Evolutionary conservation across 2,888 invertebrate species (phyloP).

Genomic region (Ormyrus nitidulus): DNA sequence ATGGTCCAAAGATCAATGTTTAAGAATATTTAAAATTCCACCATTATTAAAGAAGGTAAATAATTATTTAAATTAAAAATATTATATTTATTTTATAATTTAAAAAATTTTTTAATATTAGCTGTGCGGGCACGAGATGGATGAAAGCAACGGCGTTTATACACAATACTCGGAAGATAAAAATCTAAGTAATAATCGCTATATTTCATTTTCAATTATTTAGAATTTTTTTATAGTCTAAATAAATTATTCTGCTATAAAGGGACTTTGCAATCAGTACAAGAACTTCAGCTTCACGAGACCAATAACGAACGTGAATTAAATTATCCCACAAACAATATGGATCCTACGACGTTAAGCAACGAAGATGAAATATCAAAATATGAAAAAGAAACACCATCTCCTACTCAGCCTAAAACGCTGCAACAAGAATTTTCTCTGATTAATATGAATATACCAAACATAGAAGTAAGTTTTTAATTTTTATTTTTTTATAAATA

Average conservation of each 20-base stretch:
- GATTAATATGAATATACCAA: slow-evolving; percentile 85
- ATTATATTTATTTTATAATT: slow-evolving; percentile 11
- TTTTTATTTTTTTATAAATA: slow-evolving; percentile 2
- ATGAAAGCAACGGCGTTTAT: slow-evolving; percentile 72
- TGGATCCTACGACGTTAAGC: slow-evolving; percentile 63
- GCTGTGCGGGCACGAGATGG: slow-evolving; percentile 85
- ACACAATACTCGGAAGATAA: slow-evolving; percentile 72
- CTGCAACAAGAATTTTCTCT: slow-evolving; percentile 87
- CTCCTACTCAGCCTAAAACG: slow-evolving; percentile 78
- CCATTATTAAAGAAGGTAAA: slow-evolving; percentile 85
- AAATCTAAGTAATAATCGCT: slow-evolving; percentile 66
- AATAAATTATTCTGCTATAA: slow-evolving; percentile 20
- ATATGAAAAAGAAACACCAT: slow-evolving; percentile 68
- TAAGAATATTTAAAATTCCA: slow-evolving; percentile 94
- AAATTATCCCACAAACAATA: slow-evolving; percentile 65
- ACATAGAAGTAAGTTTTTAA: slow-evolving; percentile 78
- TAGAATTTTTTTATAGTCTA: background rate
- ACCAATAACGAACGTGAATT: slow-evolving; percentile 68
- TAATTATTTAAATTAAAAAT: slow-evolving; percentile 10
- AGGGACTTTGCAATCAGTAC: slow-evolving; percentile 70
- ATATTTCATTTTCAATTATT: background rate
- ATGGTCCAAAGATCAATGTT: slow-evolving; percentile 95
- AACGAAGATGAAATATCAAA: slow-evolving; percentile 65
- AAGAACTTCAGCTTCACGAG: slow-evolving; percentile 69
- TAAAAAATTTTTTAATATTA: slow-evolving; percentile 60